phyloP scores from a whole-genome alignment of 2,888 invertebrate species.

The Blastobasis lacticolella region DNA sequence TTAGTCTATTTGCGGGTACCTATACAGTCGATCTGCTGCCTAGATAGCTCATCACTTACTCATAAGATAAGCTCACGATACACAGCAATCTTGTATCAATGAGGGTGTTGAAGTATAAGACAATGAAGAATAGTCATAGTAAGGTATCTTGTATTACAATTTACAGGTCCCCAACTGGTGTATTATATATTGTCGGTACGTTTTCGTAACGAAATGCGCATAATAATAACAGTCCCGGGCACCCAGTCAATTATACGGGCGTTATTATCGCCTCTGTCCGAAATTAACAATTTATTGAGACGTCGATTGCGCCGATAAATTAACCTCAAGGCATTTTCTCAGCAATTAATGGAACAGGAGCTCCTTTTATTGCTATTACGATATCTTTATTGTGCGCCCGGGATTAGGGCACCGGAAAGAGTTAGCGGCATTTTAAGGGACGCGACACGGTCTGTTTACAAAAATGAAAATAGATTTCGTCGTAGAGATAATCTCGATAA shows the following conservation, averaged over 20 bases:
- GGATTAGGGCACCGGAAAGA: slow-evolving; percentile 17
- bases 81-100: too few species aligned
- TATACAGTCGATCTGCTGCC: too few species aligned
- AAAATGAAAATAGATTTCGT: too few species aligned
- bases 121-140: too few species aligned
- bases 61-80: too few species aligned
- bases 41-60: too few species aligned
- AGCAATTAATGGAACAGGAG: slow-evolving; percentile 46
- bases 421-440: too few species aligned
- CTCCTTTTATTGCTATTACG: slow-evolving; percentile 51
- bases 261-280: slow-evolving; percentile 32
- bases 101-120: too few species aligned
- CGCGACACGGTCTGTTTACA: too few species aligned
- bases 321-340: slow-evolving; percentile 45
- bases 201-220: slow-evolving; percentile 21
- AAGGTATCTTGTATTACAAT: too few species aligned
- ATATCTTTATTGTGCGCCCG: slow-evolving; percentile 54
- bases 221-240: slow-evolving; percentile 30
- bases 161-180: neutral
- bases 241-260: slow-evolving; percentile 31
- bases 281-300: slow-evolving; percentile 55
- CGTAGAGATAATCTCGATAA: too few species aligned
- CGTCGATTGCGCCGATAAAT: slow-evolving; percentile 51
- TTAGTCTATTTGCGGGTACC: too few species aligned
- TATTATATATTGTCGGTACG: slow-evolving; percentile 1